A percentile compares a stretch with the other conserved stretches of the same genome.
phyloP scores from a whole-genome alignment of 2,888 invertebrate genomes.

The Melieria omissa region DNA sequence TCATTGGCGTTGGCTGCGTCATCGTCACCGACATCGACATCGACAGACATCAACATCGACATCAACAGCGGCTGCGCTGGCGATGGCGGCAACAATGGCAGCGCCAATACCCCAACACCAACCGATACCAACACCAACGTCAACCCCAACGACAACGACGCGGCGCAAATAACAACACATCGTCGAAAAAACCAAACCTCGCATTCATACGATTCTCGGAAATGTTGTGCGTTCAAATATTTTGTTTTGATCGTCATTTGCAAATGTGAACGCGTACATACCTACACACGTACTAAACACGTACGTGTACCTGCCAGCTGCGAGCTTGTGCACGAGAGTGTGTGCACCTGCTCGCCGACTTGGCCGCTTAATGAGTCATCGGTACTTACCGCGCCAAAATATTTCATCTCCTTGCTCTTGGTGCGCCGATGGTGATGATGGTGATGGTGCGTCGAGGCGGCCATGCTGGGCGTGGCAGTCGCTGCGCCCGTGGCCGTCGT shows the following conservation, averaged over 20 bases:
- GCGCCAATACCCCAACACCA: too few species aligned
- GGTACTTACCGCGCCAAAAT: slow-evolving; percentile 64
- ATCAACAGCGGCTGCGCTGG: not conserved
- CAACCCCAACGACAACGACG: too few species aligned
- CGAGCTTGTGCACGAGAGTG: slow-evolving; percentile 31
- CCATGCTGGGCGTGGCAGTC: slow-evolving; percentile 17
- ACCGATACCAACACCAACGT: not conserved
- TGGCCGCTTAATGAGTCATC: slow-evolving; percentile 7
- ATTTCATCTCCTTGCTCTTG: slow-evolving; percentile 65
- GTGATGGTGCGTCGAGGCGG: slow-evolving; percentile 54
- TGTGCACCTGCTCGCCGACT: not conserved
- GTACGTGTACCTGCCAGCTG: not conserved
- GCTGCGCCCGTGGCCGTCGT: slow-evolving; percentile 20
- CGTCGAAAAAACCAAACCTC: slow-evolving; percentile 50
- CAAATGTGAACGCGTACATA: slow-evolving; percentile 35
- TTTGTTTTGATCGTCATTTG: slow-evolving; percentile 55
- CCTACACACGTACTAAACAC: slow-evolving; percentile 32
- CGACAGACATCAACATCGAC: not conserved
- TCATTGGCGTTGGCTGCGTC: too few species aligned
- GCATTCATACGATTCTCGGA: slow-evolving; percentile 57
- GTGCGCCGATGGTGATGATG: slow-evolving; percentile 59
- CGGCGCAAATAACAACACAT: slow-evolving; percentile 47
- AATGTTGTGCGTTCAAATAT: slow-evolving; percentile 17
- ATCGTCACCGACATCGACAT: too few species aligned
- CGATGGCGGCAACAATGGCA: too few species aligned